Evolutionary conservation across 2,113 vertebrate species (phyloP).

Genomic region (Sitta europaea): DNA sequence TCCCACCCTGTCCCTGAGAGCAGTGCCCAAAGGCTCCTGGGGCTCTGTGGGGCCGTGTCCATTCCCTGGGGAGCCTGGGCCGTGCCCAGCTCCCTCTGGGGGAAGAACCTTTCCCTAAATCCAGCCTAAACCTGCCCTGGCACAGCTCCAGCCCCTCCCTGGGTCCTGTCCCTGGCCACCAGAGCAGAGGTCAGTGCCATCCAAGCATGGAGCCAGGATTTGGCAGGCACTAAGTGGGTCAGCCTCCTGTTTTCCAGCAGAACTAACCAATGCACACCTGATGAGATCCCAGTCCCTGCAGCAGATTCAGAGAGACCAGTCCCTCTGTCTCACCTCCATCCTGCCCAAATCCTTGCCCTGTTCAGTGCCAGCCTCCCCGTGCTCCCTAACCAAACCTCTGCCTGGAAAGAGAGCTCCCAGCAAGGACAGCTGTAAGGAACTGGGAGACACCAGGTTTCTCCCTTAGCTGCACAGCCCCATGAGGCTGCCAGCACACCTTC

Average conservation of each 20-base stretch:
- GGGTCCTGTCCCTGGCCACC: not conserved
- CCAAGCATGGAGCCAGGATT: not conserved
- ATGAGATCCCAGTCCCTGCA: not conserved
- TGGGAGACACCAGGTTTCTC: not conserved
- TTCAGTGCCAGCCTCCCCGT: not conserved
- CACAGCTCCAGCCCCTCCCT: not conserved
- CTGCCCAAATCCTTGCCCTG: not conserved
- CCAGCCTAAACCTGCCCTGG: not conserved
- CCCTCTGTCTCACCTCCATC: not conserved
- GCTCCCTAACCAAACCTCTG: not conserved
- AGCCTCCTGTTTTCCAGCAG: not conserved
- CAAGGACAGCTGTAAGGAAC: not conserved
- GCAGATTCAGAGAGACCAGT: not conserved
- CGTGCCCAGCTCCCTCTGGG: not conserved
- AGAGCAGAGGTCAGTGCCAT: not conserved
- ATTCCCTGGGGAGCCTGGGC: not conserved
- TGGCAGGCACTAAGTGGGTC: not conserved
- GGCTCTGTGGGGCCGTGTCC: fast-evolving
- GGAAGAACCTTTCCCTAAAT: not conserved
- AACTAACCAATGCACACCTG: not conserved
- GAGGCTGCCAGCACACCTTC: not conserved
- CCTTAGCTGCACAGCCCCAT: fast-evolving
- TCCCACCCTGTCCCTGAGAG: no score
- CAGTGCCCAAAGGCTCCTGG: fast-evolving
- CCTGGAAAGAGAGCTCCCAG: not conserved